Base-by-base conservation (phyloP, 2,888 invertebrate genomes). In the Pyralis farinalis region DNA sequence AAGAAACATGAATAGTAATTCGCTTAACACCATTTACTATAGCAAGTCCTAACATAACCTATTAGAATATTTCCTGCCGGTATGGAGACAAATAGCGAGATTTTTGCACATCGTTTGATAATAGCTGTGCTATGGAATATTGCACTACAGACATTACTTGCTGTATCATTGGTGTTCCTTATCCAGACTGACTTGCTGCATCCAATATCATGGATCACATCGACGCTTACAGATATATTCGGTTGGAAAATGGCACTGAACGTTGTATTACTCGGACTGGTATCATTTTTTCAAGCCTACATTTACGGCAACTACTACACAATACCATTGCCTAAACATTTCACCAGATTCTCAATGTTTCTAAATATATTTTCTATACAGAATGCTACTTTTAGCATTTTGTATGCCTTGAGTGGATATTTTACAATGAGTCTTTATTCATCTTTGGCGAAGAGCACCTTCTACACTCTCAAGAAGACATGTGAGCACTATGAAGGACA, bases 221-320 rank as follows among this genome's bases (percentile, higher is more conserved):
- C 90, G 27, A 91, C 93, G 0, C 72, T 94, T 47, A 58, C 83
- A 9, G 87, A 92, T 8, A 79, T 94, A 43, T 82, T 91, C 38
- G 91, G 92, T 3, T 83, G 91, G 61, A 91, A 91, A 64, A 94
- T 94, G 73, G 92, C 92, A 81, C 67, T 93, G 0, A 93, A 92
- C 53, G 90, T 94, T 33, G 72, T 93, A 16, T 91, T 94, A 0
- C 89, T 95, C 10, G 83, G 91, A 7, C 66, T 87, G 16, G 90
- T 94, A 1, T 92, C 94, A 7, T 91, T 93, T 45, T 86, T 93
- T 4, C 94, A 94, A 77, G 93, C 94, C n/a, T 83, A 94, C 29
- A 87, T 94, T 25, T 92, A 93, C 60, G 93, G 93, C 33, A 94
- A 93, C 62, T 92, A 92, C 50, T 94, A 94, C 55, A 86, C 94